These are phyloP conservation scores for Clavelina lepadiformis DNA, from an alignment of 23 tunicate species.

Conservation along the genomic window DNA sequence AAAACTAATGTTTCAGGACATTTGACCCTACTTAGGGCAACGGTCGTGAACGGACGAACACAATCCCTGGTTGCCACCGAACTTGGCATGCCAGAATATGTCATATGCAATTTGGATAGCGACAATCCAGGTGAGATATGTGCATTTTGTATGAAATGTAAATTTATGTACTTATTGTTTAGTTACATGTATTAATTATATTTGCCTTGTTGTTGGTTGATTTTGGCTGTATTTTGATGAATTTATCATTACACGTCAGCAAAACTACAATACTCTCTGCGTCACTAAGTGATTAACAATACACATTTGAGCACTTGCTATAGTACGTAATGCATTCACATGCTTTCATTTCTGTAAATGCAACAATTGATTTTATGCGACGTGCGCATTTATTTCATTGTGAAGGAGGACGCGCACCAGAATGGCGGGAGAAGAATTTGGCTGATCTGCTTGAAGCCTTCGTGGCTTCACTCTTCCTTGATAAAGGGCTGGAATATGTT, in stretches of 20 bases:
- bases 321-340: too few species aligned
- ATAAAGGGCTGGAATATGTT: slow-evolving; percentile 76
- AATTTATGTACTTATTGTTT: too few species aligned
- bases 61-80: slow-evolving; percentile 90
- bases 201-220: too few species aligned
- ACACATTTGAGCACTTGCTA: too few species aligned
- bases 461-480: slow-evolving; percentile 84
- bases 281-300: too few species aligned
- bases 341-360: too few species aligned
- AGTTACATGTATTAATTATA: too few species aligned
- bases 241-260: too few species aligned
- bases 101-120: slow-evolving; percentile 19
- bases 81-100: slow-evolving; percentile 79
- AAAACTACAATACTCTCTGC: too few species aligned
- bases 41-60: slow-evolving; percentile 89
- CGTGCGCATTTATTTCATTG: slow-evolving; percentile 1
- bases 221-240: too few species aligned
- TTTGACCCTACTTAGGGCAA: slow-evolving; percentile 80
- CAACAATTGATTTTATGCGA: not conserved
- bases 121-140: too few species aligned
- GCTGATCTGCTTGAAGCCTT: slow-evolving; percentile 95
- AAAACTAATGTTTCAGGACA: slow-evolving; percentile 71
- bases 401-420: slow-evolving; percentile 51
- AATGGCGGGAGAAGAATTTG: slow-evolving; percentile 88
- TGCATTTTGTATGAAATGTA: too few species aligned